Percentiles rank a stretch among this genome's conserved stretches.
phyloP scores from a whole-genome alignment of 2,797 vertebrate genomes.

The Premnoplex brunnescens region DNA sequence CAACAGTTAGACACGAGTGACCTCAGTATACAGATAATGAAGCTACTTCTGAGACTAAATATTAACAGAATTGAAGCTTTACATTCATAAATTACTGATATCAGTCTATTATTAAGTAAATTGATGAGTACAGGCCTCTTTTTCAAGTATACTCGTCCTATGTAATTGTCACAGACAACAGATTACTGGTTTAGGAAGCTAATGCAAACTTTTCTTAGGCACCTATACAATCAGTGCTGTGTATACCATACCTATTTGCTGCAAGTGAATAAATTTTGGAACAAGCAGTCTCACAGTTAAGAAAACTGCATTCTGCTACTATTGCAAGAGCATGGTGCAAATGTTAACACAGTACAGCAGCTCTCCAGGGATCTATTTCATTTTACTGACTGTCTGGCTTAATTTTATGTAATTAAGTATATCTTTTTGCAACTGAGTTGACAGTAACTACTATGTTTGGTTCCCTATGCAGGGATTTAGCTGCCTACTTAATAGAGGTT shows the following conservation, averaged over 20 bases:
- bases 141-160: neutral
- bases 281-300: neutral
- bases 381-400: neutral
- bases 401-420: neutral
- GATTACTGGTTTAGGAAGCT: neutral
- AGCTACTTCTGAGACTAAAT: neutral
- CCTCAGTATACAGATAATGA: neutral
- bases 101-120: neutral
- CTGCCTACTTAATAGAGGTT: neutral
- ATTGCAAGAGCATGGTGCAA: neutral
- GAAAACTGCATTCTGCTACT: neutral
- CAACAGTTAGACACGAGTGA: neutral
- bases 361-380: neutral
- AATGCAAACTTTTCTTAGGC: neutral
- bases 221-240: rapidly evolving
- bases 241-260: neutral
- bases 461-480: neutral
- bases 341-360: neutral
- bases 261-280: neutral
- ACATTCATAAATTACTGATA: neutral
- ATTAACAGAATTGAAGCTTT: neutral
- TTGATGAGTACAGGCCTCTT: neutral
- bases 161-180: neutral
- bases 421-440: neutral
- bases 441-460: neutral